Evolutionary conservation across 2,888 invertebrate species (phyloP), one percentile per base, ranked within the genome.

Genomic region (Drosophila stalkeri): DNA sequence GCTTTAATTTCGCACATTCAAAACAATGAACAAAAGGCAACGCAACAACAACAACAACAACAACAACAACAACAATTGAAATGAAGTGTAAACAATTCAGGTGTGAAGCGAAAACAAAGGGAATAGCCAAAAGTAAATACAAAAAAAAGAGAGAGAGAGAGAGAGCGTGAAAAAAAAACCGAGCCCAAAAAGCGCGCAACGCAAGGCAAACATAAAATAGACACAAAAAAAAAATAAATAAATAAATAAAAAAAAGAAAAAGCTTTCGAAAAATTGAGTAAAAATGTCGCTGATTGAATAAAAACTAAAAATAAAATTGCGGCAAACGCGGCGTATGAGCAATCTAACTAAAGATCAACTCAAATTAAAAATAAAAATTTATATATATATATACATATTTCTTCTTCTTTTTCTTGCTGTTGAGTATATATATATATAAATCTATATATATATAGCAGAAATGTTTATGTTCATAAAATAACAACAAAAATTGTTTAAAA

Each of bases 201-300:
- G 27, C 63, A 70, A 72, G 64, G 60, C 65, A 84, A 85, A 82
- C 54, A 87, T 41, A 82, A 74, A 83, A 78, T 61, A 75, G 64
- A 80, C 14, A 80, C 14, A 65, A 51, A 20, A 18, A 51, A 64
- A 64, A 51, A 60, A 20, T 33, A 9, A 6, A 27, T 33, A 33
- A 33, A 51, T 63, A 66, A 51, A 61, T n/a, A 64, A 72, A 66
- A 59, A 63, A 44, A 44, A 43, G 31, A 55, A 46, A 27, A 59
- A 49, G 33, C 14, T 41, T 41, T 55, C 18, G 41, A 55, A 55
- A 71, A 77, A 64, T 56, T 63, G 60, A 66, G 67, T 66, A 61
- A 67, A 79, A 89, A 84, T 86, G 87, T 89, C 90, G 89, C 90
- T 87, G 90, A 89, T 90, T 90, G 88, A 89, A 86, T 79, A 79